Evolutionary conservation across 1,140 invertebrate species (phyloP), one percentile per base, ranked within the genome.

Genomic region (Ctenoplectra terminalis): DNA sequence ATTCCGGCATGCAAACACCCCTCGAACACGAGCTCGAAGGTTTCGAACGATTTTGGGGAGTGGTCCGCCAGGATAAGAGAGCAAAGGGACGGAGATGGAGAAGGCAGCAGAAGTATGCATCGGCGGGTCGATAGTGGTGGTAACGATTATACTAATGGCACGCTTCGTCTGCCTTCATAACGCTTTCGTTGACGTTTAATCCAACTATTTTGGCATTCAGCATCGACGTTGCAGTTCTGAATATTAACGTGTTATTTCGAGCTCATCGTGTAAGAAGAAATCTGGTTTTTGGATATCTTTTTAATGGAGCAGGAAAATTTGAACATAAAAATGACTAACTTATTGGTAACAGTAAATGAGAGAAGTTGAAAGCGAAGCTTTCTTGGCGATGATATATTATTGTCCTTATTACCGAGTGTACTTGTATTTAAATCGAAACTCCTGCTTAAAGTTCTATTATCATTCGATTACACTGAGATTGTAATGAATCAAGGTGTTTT

Each of bases 1-100:
- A 90, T 90, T 86, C 80, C 64, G 81, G 58, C 75, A 71, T 74
- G 67, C 83, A 84, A 89, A 87, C 87, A 86, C 63, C 87, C 72
- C 73, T 72, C 74, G 66, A 69, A 81, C 80, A 79, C 61, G 64
- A n/a, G n/a, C 23, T n/a, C 61, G 54, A 48, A 61, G 56, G 54
- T 31, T 60, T 50, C 56, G 46, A 72, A 79, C 37, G 52, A 17
- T 69, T 71, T 63, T n/a, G 7, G 43, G 17, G n/a, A 63, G 34
- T 50, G 58, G 13, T 46, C 1, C 26, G 34, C 37, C 23, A 8
- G 80, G 43, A 63, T 80, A 80, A 80, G 58, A 66, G 81, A 63
- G 15, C 60, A 63, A 58, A 66, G 15, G 54, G 29, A 26, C n/a
- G 15, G 3, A 50, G 5, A 43, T n/a, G 4, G 2, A 40, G 34